Percentiles rank a stretch among this genome's conserved stretches.
Conservation (phyloP, 2,113 vertebrate genomes). For the Neodon shergylaensis region DNA sequence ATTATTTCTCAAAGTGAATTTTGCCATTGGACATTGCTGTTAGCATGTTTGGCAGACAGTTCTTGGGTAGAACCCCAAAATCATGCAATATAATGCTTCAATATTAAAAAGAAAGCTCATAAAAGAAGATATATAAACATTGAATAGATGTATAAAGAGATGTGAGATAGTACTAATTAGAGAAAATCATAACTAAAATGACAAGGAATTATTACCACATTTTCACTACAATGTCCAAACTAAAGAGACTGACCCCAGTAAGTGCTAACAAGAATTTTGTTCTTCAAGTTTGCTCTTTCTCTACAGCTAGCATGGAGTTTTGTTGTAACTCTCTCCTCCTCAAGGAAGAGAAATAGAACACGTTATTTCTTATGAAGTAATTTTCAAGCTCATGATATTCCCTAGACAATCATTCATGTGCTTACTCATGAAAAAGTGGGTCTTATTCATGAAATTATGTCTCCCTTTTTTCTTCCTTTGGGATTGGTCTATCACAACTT, state of each 20-base stretch:
- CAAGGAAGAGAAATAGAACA: background rate
- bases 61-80: background rate
- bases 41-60: background rate
- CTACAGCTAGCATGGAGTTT: background rate
- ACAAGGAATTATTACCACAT: background rate
- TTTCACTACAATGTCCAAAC: background rate
- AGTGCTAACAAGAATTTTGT: background rate
- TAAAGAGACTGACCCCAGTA: background rate
- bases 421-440: background rate
- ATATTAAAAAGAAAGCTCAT: background rate
- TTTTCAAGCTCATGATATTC: background rate
- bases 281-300: conserved; percentile 18
- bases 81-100: too few species aligned
- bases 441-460: background rate
- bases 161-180: background rate
- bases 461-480: background rate
- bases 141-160: background rate
- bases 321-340: background rate
- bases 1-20: background rate
- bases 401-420: background rate
- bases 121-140: background rate
- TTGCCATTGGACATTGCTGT: background rate
- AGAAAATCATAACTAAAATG: background rate
- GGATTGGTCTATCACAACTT: background rate
- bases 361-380: background rate